phyloP scores from a whole-genome alignment of 2,113 vertebrate genomes.

The Marmota flaviventris region DNA sequence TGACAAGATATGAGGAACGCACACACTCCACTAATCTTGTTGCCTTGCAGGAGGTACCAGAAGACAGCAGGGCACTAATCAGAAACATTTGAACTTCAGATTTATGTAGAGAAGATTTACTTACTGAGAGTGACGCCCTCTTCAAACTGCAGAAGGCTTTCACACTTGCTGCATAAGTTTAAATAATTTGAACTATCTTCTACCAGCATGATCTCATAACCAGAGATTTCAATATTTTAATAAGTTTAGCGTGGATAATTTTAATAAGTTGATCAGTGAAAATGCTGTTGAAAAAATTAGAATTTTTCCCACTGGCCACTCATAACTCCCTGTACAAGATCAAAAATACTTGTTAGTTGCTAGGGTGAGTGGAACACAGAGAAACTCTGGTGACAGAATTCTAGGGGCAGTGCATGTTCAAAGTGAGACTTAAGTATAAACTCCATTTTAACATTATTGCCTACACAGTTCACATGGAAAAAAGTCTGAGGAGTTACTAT shows the following conservation, averaged over 20 bases:
- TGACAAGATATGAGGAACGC: slow-evolving; percentile 50
- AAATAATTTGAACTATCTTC: slow-evolving; percentile 10
- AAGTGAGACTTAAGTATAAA: slow-evolving; percentile 30
- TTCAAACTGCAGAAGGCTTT: slow-evolving; percentile 58
- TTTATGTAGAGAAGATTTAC: slow-evolving; percentile 69
- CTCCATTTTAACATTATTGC: slow-evolving; percentile 1
- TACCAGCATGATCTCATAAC: slow-evolving; percentile 1
- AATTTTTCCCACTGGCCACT: slow-evolving; percentile 37
- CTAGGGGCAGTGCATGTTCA: slow-evolving; percentile 23
- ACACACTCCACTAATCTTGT: slow-evolving; percentile 52
- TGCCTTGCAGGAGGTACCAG: slow-evolving; percentile 67
- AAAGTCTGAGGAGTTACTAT: slow-evolving; percentile 7
- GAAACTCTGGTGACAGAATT: slow-evolving; percentile 37
- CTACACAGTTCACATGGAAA: slow-evolving; percentile 31
- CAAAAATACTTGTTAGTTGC: slow-evolving; percentile 1
- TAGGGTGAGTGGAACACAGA: background rate
- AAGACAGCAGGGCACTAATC: slow-evolving; percentile 69
- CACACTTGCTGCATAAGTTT: slow-evolving; percentile 14
- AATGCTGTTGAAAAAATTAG: slow-evolving; percentile 27
- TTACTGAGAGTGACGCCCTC: slow-evolving; percentile 48
- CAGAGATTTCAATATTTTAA: slow-evolving; percentile 47
- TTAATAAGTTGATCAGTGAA: slow-evolving; percentile 8
- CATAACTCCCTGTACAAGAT: background rate
- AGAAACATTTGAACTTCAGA: slow-evolving; percentile 74
- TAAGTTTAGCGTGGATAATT: background rate